Evolutionary conservation across 2,113 vertebrate genomes (phyloP), one percentile per base, ranked within the genome.

Genomic region (Falcunculus frontatus): DNA sequence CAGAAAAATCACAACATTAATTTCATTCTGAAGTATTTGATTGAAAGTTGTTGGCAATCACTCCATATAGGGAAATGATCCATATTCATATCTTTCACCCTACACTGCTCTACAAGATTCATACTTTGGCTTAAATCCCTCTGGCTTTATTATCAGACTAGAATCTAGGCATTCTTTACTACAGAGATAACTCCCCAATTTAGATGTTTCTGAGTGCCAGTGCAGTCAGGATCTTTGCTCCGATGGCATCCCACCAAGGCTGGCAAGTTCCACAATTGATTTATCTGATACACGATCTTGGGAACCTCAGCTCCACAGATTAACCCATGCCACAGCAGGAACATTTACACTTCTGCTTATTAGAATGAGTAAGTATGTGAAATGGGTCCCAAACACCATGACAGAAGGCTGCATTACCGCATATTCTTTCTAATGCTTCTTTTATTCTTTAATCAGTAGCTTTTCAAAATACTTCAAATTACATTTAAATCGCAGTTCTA

Each of bases 91-190:
- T 41, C 35, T 86, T 89, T 62, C 80, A 93, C 68, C 76, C 76
- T 84, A 49, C 49, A 39, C 62, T 49, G 49, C 63, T 89, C 85
- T 68, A 85, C 53, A 68, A 84, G 56, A 68, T 78, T 95, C 69
- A 74, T 62, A 57, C 16, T 60, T 89, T 84, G 95, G 88, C 86
- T 93, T 90, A 90, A 90, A 87, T 93, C 64, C 57, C 69, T 56
- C 65, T 89, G 73, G 57, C 56, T 95, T 78, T 81, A 78, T 60
- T 57, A 87, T 56, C 85, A 75, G 73, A 62, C 52, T 82, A 87
- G 83, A 93, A 95, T 86, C 68, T 89, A 76, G 69, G 69, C 56
- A 87, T 91, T 92, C 80, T 87, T 92, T 75, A 89, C 35, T 32
- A 75, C 20, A 84, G 55, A 95, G 87, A 52, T 44, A 95, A 89